Base-by-base conservation (phyloP, 2,113 vertebrate genomes). In the Noctilio leporinus region DNA sequence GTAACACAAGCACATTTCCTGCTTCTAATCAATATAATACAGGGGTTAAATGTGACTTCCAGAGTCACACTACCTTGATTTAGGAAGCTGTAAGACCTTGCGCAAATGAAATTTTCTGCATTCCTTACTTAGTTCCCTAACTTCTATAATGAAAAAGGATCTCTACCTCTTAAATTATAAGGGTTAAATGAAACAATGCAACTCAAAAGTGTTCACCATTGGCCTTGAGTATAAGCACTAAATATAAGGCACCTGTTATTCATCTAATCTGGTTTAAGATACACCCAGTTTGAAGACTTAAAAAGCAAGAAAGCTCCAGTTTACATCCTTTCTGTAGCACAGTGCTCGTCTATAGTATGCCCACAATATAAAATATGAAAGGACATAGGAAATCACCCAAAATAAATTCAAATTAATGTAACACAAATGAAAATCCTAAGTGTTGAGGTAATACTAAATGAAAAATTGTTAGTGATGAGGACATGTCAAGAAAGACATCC, bases 351-450 rank as follows among this genome's bases (percentile, higher is more conserved):
- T 83, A 78, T 1, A 45, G n/a, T n/a, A 76, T 69, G 51, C 8
- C 7, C 0, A 26, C 51, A 77, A 72, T 51, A 20, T 28, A 40
- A 67, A 49, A 72, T 88, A 72, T 88, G 64, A 88, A 78, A 88
- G 47, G n/a, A 90, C 7, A n/a, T 16, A 89, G 20, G 22, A 57
- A 55, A 94, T 88, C 7, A 5, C 22, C 10, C 82, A 64, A 85
- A 85, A 33, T 69, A 22, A 84, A 69, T 69, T 89, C 57, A 95
- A 78, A 93, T 84, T 75, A 95, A 67, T 85, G 26, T 35, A 89
- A 78, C 40, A 96, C 55, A 88, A 86, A 86, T 62, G 45, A 83
- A 88, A 91, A 95, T 65, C n/a, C 55, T 62, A 94, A 55, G 7
- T 84, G 87, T 12, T 91, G n/a, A 80, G 64, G 51, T 73, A 81